Conservation (phyloP, 2,797 vertebrate species). For the Pangasius krempfi region DNA sequence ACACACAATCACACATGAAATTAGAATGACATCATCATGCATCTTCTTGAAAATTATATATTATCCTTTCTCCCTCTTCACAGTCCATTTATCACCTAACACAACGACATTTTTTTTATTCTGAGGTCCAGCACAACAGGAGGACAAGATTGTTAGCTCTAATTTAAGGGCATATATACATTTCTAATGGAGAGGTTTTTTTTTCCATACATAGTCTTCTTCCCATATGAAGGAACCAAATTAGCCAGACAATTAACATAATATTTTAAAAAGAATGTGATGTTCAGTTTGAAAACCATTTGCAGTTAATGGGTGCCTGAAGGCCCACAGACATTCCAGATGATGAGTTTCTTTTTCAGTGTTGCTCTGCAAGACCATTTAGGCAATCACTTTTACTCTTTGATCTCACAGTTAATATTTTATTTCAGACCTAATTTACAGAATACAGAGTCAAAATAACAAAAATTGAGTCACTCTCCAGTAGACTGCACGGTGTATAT, state of each 20-base stretch:
- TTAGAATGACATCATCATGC: background rate
- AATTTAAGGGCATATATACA: background rate
- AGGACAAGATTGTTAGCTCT: background rate
- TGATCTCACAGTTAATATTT: background rate
- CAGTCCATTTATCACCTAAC: background rate
- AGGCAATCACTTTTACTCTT: background rate
- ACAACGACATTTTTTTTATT: background rate
- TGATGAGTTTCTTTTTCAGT: background rate
- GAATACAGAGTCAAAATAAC: background rate
- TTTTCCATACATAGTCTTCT: background rate
- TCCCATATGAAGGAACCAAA: background rate
- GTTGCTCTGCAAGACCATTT: background rate
- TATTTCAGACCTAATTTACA: background rate
- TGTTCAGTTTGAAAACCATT: background rate
- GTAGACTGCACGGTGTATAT: too few species aligned
- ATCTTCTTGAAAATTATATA: background rate
- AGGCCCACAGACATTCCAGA: background rate
- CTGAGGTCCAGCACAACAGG: background rate
- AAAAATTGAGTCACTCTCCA: background rate
- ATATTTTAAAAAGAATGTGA: background rate
- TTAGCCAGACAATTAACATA: background rate
- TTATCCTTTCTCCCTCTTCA: background rate
- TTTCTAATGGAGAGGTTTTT: too few species aligned
- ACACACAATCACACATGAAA: background rate
- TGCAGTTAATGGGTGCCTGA: background rate